phyloP scores from a whole-genome alignment of 2,888 invertebrate species.

The Antitype chi region DNA sequence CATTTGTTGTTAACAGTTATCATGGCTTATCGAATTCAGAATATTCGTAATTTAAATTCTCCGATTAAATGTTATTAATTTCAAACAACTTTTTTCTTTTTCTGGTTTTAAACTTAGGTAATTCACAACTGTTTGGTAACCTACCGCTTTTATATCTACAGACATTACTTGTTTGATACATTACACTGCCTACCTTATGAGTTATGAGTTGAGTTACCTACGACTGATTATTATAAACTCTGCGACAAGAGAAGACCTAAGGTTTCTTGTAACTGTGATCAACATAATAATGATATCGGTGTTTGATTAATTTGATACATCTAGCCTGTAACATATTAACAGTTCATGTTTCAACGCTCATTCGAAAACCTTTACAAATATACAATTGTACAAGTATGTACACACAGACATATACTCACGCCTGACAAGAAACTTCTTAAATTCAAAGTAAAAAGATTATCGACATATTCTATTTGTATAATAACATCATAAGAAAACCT shows the following conservation, averaged over 20 bases:
- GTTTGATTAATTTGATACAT: not conserved
- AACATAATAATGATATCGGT: not conserved
- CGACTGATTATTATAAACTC: not conserved
- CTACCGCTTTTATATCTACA: not conserved
- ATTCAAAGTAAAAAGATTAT: not conserved
- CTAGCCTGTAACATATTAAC: not conserved
- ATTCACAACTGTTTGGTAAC: not conserved
- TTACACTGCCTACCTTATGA: not conserved
- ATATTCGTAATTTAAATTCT: not conserved
- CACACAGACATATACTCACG: not conserved
- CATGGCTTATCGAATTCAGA: not conserved
- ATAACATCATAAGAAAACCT: not conserved
- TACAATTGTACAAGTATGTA: not conserved
- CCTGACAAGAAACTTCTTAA: not conserved
- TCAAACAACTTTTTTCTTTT: not conserved
- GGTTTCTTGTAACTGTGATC: not conserved
- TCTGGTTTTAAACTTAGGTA: not conserved
- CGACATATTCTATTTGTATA: not conserved
- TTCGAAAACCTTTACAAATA: slow-evolving; percentile 1
- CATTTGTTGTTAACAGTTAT: not conserved
- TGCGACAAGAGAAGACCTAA: too few species aligned
- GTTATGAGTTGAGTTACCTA: not conserved
- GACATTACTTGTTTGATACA: not conserved
- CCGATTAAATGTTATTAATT: slow-evolving; percentile 8
- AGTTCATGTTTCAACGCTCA: not conserved